Conservation (phyloP, 2,797 vertebrate genomes). For the Rhinatrema bivittatum region DNA sequence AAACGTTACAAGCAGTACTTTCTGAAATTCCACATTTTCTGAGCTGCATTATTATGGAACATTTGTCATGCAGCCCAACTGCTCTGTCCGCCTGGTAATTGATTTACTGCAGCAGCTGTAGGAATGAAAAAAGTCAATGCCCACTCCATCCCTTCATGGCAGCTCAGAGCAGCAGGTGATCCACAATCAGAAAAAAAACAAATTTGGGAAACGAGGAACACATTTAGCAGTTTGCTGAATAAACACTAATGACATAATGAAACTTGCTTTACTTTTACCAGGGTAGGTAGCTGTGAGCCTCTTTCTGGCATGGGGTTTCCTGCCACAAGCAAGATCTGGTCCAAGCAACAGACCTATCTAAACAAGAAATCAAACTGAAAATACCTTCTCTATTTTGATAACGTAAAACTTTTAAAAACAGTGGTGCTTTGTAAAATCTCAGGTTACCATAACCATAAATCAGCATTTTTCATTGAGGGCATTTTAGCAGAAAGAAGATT, state of each 20-base stretch:
- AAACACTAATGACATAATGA: background rate
- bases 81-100: conserved; percentile 55
- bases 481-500: conserved; percentile 14
- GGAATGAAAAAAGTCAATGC: conserved; percentile 39
- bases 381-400: conserved; percentile 13
- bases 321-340: conserved; percentile 1
- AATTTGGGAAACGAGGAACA: background rate
- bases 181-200: conserved; percentile 17
- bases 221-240: conserved; percentile 6
- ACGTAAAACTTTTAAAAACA: background rate
- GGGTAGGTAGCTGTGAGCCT: conserved; percentile 8
- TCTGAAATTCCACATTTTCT: conserved; percentile 69
- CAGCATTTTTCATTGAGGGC: conserved; percentile 16
- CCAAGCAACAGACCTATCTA: too few relatives aligned
- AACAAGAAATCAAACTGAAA: conserved; percentile 18
- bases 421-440: conserved; percentile 18
- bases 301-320: conserved; percentile 1
- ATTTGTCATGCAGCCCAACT: conserved; percentile 75
- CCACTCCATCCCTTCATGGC: conserved; percentile 2
- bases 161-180: background rate
- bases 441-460: conserved; percentile 10
- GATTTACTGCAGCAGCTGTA: conserved; percentile 78
- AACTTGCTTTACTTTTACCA: conserved; percentile 12
- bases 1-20: conserved; percentile 67
- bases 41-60: conserved; percentile 62